phyloP scores from a whole-genome alignment of 2,113 vertebrate genomes.

The Dipodomys stephensi region DNA sequence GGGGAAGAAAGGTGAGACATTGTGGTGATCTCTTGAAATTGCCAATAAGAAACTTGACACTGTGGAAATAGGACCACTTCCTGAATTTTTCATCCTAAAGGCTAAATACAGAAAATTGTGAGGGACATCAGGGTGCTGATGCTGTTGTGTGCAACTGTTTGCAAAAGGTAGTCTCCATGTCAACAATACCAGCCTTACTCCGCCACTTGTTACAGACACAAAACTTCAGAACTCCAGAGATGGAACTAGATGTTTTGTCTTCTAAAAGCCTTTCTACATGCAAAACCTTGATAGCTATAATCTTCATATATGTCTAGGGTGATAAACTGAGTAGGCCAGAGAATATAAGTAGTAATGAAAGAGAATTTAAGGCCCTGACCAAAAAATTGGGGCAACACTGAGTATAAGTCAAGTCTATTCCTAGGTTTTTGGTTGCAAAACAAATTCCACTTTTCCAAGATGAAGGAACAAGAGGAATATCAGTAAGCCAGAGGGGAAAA shows the following conservation, averaged over 20 bases:
- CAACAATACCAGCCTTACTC: background rate
- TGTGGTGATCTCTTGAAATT: constrained; percentile 15
- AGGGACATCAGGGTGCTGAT: background rate
- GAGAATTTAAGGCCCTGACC: background rate
- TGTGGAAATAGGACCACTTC: background rate
- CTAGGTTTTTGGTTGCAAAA: background rate
- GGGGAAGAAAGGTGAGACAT: background rate
- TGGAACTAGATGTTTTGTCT: rapidly evolving
- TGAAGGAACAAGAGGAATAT: background rate
- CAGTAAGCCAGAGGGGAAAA: background rate
- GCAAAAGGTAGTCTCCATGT: background rate
- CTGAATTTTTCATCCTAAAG: background rate
- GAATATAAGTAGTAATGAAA: background rate
- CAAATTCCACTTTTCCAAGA: background rate
- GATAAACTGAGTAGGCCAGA: background rate
- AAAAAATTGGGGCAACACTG: background rate
- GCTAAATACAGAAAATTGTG: background rate
- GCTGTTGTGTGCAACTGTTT: background rate
- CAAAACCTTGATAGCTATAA: background rate
- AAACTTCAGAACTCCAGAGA: background rate
- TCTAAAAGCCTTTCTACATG: background rate
- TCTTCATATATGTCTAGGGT: background rate
- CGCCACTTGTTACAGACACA: background rate
- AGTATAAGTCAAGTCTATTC: background rate
- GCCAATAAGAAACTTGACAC: background rate